These are phyloP conservation scores for Andrena trimmerana DNA, from an alignment of 2,888 invertebrate species.

Conservation along the genomic window DNA sequence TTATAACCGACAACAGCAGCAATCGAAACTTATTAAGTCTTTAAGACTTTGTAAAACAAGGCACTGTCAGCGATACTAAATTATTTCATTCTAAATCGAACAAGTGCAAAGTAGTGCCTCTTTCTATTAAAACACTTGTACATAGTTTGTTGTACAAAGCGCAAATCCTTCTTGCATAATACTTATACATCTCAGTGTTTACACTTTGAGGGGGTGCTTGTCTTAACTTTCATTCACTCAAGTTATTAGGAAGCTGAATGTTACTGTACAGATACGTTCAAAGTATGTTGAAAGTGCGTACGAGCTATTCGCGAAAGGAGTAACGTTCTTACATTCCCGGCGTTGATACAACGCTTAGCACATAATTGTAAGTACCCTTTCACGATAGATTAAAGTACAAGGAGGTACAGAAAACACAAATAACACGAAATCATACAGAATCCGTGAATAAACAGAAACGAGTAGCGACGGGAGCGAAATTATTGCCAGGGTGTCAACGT, in stretches of 20 bases:
- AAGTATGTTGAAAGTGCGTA: neutral
- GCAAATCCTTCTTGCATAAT: neutral
- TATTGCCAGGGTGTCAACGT: constrained; percentile 47
- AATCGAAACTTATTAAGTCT: neutral
- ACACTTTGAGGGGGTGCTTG: neutral
- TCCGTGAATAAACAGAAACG: neutral
- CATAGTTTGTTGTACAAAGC: constrained; percentile 10
- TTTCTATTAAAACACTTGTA: constrained; percentile 1
- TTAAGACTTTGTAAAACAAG: neutral
- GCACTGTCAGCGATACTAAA: neutral
- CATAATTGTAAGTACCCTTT: constrained; percentile 22
- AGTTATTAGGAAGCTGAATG: neutral
- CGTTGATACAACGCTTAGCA: neutral
- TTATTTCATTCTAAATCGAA: neutral
- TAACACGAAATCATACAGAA: constrained; percentile 18
- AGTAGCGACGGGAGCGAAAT: neutral
- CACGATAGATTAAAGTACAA: constrained; percentile 18
- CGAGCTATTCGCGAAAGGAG: neutral
- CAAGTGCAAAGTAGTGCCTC: neutral
- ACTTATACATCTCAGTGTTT: neutral
- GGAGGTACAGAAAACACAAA: neutral
- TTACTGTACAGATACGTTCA: neutral
- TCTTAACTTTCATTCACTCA: constrained; percentile 1
- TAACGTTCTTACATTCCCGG: neutral
- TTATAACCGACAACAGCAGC: neutral